phyloP scores from a whole-genome alignment of 2,888 invertebrate species.

The Agrilus cyanescens region DNA sequence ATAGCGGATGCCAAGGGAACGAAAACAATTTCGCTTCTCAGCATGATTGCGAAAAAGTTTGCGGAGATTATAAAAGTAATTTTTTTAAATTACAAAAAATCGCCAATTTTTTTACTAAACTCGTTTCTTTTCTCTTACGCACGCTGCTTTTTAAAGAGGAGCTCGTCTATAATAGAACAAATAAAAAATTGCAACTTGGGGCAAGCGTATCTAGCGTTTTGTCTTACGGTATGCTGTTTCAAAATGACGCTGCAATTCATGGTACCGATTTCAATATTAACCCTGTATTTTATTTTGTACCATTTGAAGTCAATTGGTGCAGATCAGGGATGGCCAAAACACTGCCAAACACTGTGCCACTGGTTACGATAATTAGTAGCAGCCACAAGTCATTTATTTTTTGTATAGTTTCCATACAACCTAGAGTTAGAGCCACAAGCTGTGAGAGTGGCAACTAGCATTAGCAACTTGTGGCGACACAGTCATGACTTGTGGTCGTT shows the following conservation, averaged over 20 bases:
- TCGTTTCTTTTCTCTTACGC: constrained; percentile 1
- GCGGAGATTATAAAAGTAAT: constrained; percentile 42
- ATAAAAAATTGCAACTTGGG: constrained; percentile 27
- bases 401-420: no score
- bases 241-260: constrained; percentile 21
- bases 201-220: constrained; percentile 30
- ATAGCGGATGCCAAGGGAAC: constrained; percentile 82
- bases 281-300: no score
- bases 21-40: constrained; percentile 73
- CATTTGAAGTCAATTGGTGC: no score
- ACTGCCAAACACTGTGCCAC: no score
- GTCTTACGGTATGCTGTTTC: constrained; percentile 23
- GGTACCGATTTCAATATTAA: constrained; percentile 7
- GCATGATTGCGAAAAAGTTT: constrained; percentile 56
- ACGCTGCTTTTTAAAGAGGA: constrained; percentile 23
- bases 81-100: background rate
- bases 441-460: no score
- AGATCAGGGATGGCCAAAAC: no score
- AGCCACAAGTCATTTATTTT: no score
- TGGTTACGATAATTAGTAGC: no score
- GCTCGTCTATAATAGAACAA: constrained; percentile 29
- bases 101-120: background rate
- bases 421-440: no score
- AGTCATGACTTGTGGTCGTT: no score
- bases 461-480: no score